Percentiles rank a stretch among this genome's conserved stretches.
These are phyloP conservation scores for Cheilosia soror DNA, from an alignment of 2,888 invertebrate species.

Conservation along the genomic window DNA sequence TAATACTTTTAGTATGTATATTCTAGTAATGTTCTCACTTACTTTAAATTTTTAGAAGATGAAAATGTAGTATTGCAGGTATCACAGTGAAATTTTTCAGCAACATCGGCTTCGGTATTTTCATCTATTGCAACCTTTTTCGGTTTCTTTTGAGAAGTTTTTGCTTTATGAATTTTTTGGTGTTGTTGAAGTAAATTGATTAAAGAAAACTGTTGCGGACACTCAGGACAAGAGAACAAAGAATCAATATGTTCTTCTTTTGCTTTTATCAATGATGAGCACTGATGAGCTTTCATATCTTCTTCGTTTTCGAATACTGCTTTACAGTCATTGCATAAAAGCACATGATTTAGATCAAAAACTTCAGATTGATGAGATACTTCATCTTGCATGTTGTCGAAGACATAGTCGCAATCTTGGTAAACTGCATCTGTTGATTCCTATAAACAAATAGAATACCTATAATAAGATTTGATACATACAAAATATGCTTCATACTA, in stretches of 20 bases:
- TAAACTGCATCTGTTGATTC: conserved; percentile 29
- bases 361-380: conserved; percentile 38
- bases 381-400: conserved; percentile 15
- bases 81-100: conserved; percentile 83
- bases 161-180: conserved; percentile 44
- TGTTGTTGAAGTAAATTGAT: conserved; percentile 49
- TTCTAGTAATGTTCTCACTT: conserved; percentile 21
- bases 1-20: neutral
- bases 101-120: neutral
- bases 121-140: neutral
- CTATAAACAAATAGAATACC: conserved; percentile 18
- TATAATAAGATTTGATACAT: neutral
- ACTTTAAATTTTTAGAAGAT: conserved; percentile 86
- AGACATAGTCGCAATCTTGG: conserved; percentile 21
- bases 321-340: conserved; percentile 25
- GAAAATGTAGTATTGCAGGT: conserved; percentile 89
- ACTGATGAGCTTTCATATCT: conserved; percentile 24
- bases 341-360: neutral
- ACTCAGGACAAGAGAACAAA: conserved; percentile 43
- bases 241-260: conserved; percentile 3
- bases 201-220: conserved; percentile 29
- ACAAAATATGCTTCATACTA: neutral
- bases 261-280: neutral
- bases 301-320: conserved; percentile 9
- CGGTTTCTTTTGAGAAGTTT: neutral